Conservation (phyloP, 2,888 invertebrate species). For the Meloe dianella region DNA sequence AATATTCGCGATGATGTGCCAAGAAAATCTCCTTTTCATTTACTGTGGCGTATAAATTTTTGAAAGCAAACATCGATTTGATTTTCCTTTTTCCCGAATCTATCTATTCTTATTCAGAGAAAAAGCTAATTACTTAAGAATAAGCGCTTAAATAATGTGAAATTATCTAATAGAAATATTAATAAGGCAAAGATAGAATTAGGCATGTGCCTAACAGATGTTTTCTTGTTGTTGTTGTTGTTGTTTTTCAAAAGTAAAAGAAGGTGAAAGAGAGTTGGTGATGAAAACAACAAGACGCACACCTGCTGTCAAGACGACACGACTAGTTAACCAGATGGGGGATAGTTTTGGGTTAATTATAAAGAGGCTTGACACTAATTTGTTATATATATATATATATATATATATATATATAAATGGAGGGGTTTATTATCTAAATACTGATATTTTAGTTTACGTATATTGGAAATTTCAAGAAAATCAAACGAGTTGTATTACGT, state of each 20-base stretch:
- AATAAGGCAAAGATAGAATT: neutral
- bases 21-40: neutral
- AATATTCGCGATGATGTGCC: neutral
- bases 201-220: constrained; percentile 33
- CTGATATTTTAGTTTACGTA: no score
- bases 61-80: no score
- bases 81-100: no score
- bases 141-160: neutral
- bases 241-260: neutral
- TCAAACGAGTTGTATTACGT: no score
- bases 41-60: no score
- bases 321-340: constrained; percentile 6
- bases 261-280: constrained; percentile 20
- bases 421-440: no score
- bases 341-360: neutral
- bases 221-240: constrained; percentile 3
- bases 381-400: no score
- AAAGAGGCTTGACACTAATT: neutral
- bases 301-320: constrained; percentile 23
- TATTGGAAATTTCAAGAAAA: neutral
- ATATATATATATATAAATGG: no score
- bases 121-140: no score
- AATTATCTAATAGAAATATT: neutral
- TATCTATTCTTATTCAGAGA: no score
- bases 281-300: constrained; percentile 16